These are phyloP conservation scores for Sesia bembeciformis DNA, from an alignment of 2,888 invertebrate species.

Conservation along the genomic window DNA sequence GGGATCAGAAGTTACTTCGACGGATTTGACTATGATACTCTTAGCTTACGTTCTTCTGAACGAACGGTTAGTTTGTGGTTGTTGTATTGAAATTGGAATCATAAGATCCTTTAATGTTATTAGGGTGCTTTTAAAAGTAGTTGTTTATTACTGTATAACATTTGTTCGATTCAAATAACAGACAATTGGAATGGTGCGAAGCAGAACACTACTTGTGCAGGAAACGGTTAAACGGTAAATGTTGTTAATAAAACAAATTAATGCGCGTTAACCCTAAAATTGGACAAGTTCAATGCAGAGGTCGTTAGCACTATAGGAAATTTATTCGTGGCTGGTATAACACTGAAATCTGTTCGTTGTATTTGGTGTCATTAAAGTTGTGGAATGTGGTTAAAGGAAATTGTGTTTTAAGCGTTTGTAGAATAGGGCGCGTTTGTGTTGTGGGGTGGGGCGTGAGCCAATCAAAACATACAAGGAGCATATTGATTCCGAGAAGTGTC, in stretches of 20 bases:
- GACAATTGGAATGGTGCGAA: conserved; percentile 42
- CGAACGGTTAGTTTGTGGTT: conserved; percentile 16
- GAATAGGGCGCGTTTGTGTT: conserved; percentile 42
- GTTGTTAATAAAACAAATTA: conserved; percentile 70
- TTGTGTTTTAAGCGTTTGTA: conserved; percentile 39
- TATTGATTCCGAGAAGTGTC: conserved; percentile 76
- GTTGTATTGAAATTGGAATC: neutral
- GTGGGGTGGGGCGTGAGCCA: conserved; percentile 44
- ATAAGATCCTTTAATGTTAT: neutral
- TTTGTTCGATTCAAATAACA: conserved; percentile 3
- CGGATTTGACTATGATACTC: conserved; percentile 49
- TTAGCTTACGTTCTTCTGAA: conserved; percentile 15
- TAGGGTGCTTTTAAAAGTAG: neutral
- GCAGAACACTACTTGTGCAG: conserved; percentile 38
- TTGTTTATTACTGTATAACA: neutral
- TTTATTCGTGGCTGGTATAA: conserved; percentile 68
- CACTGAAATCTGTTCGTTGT: conserved; percentile 73
- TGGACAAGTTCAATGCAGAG: conserved; percentile 73
- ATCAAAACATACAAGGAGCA: conserved; percentile 75
- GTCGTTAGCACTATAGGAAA: conserved; percentile 71
- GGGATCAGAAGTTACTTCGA: conserved; percentile 59
- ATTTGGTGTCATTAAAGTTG: conserved; percentile 67
- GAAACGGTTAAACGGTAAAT: conserved; percentile 65
- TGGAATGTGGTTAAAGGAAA: conserved; percentile 29
- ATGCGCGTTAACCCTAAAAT: conserved; percentile 70